Conservation (phyloP, 2,113 vertebrate genomes). For the Eurypyga helias region DNA sequence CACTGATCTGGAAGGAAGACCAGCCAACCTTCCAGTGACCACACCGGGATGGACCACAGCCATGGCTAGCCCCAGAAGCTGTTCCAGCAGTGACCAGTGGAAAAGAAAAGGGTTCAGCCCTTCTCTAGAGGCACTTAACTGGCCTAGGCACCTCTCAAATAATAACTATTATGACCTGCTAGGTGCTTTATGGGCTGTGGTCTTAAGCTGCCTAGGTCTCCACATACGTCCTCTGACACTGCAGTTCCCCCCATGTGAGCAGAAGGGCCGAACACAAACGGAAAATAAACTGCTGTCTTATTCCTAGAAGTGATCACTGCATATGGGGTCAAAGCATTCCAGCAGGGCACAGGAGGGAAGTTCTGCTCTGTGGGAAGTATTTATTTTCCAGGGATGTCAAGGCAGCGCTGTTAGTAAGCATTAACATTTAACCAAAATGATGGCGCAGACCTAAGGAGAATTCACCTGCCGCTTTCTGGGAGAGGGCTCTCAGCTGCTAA, state of each 20-base stretch:
- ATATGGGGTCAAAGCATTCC: neutral
- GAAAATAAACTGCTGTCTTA: neutral
- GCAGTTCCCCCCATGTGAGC: neutral
- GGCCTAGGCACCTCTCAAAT: neutral
- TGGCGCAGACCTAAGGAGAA: neutral
- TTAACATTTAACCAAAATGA: neutral
- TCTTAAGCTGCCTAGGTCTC: neutral
- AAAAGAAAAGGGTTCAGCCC: neutral
- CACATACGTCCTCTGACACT: neutral
- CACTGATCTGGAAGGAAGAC: neutral
- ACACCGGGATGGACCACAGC: neutral
- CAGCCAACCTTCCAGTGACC: neutral
- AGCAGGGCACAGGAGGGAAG: neutral
- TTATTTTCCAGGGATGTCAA: neutral
- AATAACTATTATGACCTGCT: neutral
- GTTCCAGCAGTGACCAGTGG: neutral
- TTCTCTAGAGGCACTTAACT: neutral
- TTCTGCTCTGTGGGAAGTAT: neutral
- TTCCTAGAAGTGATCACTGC: neutral
- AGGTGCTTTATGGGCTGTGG: neutral
- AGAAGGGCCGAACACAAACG: neutral
- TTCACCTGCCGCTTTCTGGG: neutral
- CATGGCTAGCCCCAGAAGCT: neutral
- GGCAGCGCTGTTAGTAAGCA: neutral
- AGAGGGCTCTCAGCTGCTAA: neutral